A percentile compares a stretch with the other conserved stretches of the same genome.
These are phyloP conservation scores for Watersipora subatra DNA, from an alignment of 1,140 invertebrate genomes.

Conservation along the genomic window DNA sequence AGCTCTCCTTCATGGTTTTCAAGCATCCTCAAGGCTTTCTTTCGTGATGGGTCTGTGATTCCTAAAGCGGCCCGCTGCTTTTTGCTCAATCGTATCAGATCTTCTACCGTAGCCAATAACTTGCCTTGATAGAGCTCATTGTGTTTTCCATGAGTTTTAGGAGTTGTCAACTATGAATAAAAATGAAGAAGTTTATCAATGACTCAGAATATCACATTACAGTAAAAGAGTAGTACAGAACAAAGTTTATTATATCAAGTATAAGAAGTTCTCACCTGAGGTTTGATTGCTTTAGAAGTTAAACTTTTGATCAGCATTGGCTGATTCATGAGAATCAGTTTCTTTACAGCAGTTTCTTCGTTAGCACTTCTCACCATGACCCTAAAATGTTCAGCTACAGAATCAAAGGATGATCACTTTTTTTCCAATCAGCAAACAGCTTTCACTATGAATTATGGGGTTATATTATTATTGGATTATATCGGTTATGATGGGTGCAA, in stretches of 20 bases:
- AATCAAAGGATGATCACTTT: no score
- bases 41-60: background rate
- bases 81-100: background rate
- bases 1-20: background rate
- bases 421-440: no score
- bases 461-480: no score
- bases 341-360: background rate
- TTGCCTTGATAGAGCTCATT: background rate
- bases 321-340: background rate
- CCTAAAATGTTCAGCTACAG: no score
- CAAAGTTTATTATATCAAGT: no score
- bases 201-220: no score
- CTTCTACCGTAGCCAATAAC: background rate
- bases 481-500: no score
- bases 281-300: background rate
- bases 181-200: background rate
- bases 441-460: no score
- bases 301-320: background rate
- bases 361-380: no score
- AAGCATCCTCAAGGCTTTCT: background rate
- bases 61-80: background rate
- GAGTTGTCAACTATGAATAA: background rate
- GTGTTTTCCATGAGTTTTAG: background rate
- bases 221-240: no score
- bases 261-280: background rate